These are phyloP conservation scores for Sesia bembeciformis DNA, from an alignment of 2,888 invertebrate genomes.

Conservation along the genomic window DNA sequence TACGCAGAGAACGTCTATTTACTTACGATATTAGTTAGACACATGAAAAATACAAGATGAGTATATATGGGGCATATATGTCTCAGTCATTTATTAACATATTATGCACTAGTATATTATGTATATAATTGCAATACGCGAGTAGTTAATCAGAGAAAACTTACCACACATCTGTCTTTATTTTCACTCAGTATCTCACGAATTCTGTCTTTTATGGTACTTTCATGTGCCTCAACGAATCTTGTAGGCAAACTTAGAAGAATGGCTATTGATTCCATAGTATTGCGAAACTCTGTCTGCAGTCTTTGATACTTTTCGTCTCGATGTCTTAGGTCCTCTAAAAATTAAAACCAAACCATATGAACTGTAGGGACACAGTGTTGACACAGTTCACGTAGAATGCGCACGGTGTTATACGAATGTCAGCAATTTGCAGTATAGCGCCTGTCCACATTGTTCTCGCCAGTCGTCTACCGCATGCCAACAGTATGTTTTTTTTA, in stretches of 20 bases:
- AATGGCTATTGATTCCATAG: slow-evolving; percentile 81
- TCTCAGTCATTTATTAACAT: too few species aligned
- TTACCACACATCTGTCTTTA: slow-evolving; percentile 84
- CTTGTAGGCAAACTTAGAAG: slow-evolving; percentile 80
- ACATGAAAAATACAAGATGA: too few species aligned
- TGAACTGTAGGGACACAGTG: not conserved
- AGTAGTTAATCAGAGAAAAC: slow-evolving; percentile 14
- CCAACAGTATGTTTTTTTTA: too few species aligned
- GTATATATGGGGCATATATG: too few species aligned
- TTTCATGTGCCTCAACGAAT: slow-evolving; percentile 85
- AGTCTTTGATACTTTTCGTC: slow-evolving; percentile 80
- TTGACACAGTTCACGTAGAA: not conserved
- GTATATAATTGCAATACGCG: too few species aligned
- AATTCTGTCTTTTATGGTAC: slow-evolving; percentile 84
- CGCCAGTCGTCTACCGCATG: too few species aligned
- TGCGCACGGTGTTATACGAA: not conserved
- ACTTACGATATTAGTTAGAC: too few species aligned
- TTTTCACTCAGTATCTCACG: slow-evolving; percentile 84
- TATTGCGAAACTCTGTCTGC: slow-evolving; percentile 79
- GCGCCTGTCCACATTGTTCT: too few species aligned
- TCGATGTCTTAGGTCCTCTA: slow-evolving; percentile 80
- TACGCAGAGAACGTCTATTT: too few species aligned
- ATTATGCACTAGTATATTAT: too few species aligned
- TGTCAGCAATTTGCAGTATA: too few species aligned
- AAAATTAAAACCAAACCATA: slow-evolving; percentile 9